Conservation (phyloP, 2,113 vertebrate genomes). For the Callopanchax toddi region DNA sequence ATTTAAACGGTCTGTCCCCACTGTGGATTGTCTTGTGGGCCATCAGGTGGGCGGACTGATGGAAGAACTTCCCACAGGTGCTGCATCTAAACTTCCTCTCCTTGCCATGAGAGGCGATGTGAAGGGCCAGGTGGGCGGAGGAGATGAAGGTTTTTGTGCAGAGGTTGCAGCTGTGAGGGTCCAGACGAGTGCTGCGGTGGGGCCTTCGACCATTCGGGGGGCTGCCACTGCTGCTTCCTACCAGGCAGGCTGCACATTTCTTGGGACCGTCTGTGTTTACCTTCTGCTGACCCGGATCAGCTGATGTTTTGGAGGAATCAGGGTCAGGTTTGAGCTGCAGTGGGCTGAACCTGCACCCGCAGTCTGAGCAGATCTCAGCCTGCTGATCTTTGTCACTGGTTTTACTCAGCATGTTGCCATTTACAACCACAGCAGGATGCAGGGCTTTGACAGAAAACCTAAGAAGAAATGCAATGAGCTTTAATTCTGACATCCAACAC, state of each 20-base stretch:
- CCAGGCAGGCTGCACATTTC: slow-evolving; percentile 62
- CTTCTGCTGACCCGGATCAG: slow-evolving; percentile 10
- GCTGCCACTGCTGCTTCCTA: slow-evolving; percentile 26
- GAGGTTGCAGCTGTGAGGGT: slow-evolving; percentile 71
- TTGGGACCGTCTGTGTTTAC: slow-evolving; percentile 14
- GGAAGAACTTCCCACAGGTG: slow-evolving; percentile 77
- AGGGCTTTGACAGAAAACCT: slow-evolving; percentile 30
- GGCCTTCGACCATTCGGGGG: slow-evolving; percentile 43
- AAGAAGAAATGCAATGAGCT: not conserved
- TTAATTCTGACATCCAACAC: too few relatives aligned
- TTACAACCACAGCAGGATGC: slow-evolving; percentile 27
- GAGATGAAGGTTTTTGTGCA: slow-evolving; percentile 80
- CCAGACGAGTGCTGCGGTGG: slow-evolving; percentile 59
- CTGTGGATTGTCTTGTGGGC: slow-evolving; percentile 79
- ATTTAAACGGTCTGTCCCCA: slow-evolving; percentile 80
- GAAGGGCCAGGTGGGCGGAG: slow-evolving; percentile 74
- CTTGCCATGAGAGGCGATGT: slow-evolving; percentile 73
- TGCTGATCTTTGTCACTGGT: slow-evolving; percentile 21
- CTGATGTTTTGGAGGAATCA: not conserved
- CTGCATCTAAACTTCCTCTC: slow-evolving; percentile 74
- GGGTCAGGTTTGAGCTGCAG: slow-evolving; percentile 22
- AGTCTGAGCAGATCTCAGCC: slow-evolving; percentile 53
- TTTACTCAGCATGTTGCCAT: slow-evolving; percentile 62
- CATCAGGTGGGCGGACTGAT: slow-evolving; percentile 78
- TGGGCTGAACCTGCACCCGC: slow-evolving; percentile 47